These are phyloP conservation scores for Pristionchus mayeri DNA, from an alignment of 2,888 invertebrate genomes.

Conservation along the genomic window DNA sequence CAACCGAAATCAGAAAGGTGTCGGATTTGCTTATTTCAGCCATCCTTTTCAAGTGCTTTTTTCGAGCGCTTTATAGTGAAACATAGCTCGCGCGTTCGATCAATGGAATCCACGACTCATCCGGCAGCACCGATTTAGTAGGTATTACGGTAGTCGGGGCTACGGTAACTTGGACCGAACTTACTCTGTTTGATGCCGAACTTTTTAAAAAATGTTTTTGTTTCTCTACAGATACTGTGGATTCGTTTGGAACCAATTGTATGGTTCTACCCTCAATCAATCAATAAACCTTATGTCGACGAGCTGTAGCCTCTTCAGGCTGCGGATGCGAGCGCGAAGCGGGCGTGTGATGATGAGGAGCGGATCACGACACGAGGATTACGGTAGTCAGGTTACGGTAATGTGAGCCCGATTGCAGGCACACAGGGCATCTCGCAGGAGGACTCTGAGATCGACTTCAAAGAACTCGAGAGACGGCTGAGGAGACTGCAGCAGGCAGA, in stretches of 20 bases:
- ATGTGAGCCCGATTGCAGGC: not conserved
- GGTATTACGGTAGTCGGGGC: not conserved
- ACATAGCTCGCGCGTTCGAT: slow-evolving; percentile 48
- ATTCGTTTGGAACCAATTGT: not conserved
- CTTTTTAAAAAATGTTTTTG: no score
- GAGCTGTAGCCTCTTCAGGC: slow-evolving; percentile 45
- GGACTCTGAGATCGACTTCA: slow-evolving; percentile 21
- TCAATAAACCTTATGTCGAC: not conserved
- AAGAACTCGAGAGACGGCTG: slow-evolving; percentile 36
- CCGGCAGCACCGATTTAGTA: slow-evolving; percentile 39
- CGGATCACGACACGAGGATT: no score
- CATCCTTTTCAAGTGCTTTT: no score
- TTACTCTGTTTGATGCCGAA: no score
- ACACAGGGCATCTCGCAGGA: not conserved
- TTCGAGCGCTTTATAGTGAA: no score
- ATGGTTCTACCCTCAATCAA: not conserved
- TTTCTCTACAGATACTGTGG: no score
- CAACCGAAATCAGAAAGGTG: not conserved
- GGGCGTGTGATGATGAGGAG: no score
- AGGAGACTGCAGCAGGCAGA: slow-evolving; percentile 44
- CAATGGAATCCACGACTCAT: slow-evolving; percentile 28
- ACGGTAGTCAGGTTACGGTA: no score
- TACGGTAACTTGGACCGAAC: no score
- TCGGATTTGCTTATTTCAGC: no score
- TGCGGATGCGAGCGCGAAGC: slow-evolving; percentile 38